Evolutionary conservation across 2,888 invertebrate genomes (phyloP), one percentile per base, ranked within the genome.

Genomic region (Eledona agricola): DNA sequence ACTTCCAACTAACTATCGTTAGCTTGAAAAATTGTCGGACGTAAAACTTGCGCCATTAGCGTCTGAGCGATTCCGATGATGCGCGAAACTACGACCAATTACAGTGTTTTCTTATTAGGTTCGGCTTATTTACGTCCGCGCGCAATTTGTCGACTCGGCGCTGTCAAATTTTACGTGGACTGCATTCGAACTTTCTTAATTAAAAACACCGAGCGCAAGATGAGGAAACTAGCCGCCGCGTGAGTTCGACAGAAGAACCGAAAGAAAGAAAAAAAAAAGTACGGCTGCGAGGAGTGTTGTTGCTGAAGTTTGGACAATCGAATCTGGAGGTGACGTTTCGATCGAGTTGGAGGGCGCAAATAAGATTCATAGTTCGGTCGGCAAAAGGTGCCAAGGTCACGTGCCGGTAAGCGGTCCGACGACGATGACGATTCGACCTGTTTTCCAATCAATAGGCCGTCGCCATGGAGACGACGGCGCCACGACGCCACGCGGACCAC

Each of bases 361-460:
- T 47, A 54, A 51, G 51, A 59, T 40, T 52, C 11, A 22, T 23
- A 23, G 37, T 23, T 29, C 9, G 29, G 10, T 19, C n/a, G n/a
- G n/a, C n/a, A n/a, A 43, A 50, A 22, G 42, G 42, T 38, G 60
- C 57, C 64, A 65, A 66, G 63, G 67, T 69, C 69, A 63, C 62
- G 60, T 66, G 63, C 45, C 59, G 29, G 49, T 49, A 34, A 55
- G 58, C 59, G 58, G 59, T 55, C 67, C 67, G 67, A 65, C 67
- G 61, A 59, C 58, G 64, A 57, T 60, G 65, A 61, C 57, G 47
- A 58, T 62, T 63, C 61, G 60, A 60, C 55, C 65, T 66, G 66
- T 64, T 64, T 67, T 68, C 65, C 65, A 67, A 69, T 70, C 70
- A 65, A 72, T 72, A 69, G 62, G 49, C 45, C 63, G 70, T 72